Percentiles rank a stretch among this genome's conserved stretches.
phyloP scores from a whole-genome alignment of 2,888 invertebrate genomes.

The Plusia festucae region DNA sequence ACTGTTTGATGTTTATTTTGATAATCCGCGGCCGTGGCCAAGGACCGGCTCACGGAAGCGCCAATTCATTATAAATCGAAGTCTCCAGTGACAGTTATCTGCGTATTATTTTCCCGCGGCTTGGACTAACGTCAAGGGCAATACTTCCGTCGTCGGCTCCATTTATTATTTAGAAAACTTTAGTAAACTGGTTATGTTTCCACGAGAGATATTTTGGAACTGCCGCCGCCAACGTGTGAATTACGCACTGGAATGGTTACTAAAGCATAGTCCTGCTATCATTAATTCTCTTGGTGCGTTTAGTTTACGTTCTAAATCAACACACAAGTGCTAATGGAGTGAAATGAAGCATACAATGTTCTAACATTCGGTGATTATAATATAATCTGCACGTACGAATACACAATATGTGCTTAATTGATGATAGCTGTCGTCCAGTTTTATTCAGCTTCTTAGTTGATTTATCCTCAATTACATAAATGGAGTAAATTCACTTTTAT shows the following conservation, averaged over 20 bases:
- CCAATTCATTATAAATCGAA: conserved; percentile 68
- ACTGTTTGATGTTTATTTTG: conserved; percentile 74
- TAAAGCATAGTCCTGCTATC: conserved; percentile 72
- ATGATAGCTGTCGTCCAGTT: conserved; percentile 7
- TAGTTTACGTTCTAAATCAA: conserved; percentile 77
- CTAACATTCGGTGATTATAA: conserved; percentile 46
- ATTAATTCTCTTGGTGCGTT: conserved; percentile 76
- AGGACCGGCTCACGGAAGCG: conserved; percentile 70
- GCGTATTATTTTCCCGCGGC: conserved; percentile 66
- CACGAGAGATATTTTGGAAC: conserved; percentile 80
- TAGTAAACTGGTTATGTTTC: conserved; percentile 72
- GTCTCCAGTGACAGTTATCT: conserved; percentile 72
- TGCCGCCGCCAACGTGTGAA: conserved; percentile 72
- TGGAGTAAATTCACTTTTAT: not conserved
- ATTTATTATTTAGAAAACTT: conserved; percentile 84
- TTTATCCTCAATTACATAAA: not conserved
- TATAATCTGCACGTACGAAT: conserved; percentile 25
- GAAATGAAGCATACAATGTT: conserved; percentile 70
- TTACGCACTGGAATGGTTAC: conserved; percentile 73
- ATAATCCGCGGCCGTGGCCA: conserved; percentile 65
- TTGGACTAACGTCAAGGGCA: conserved; percentile 73
- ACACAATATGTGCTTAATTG: not conserved
- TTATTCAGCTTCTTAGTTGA: conserved; percentile 3
- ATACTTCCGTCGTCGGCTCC: conserved; percentile 76
- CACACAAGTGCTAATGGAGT: conserved; percentile 79